phyloP scores from a whole-genome alignment of 2,113 vertebrate genomes.

The Rhineura floridana region DNA sequence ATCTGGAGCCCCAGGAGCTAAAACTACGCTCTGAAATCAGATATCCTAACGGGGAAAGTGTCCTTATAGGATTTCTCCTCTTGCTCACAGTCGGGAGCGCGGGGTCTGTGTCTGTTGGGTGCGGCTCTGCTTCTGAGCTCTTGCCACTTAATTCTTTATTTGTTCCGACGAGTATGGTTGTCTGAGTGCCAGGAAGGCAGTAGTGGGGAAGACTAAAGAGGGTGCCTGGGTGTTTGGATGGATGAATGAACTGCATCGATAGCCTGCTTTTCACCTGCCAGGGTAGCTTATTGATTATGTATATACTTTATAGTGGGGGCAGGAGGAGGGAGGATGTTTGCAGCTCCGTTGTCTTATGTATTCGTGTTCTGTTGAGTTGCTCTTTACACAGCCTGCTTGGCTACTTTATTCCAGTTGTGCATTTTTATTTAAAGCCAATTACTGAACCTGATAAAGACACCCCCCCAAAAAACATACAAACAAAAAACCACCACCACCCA shows the following conservation, averaged over 20 bases:
- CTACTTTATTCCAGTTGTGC: not conserved
- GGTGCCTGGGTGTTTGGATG: not conserved
- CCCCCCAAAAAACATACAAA: no score
- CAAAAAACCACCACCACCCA: not conserved
- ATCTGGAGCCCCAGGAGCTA: no score
- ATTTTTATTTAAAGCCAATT: not conserved
- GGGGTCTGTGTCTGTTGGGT: no score
- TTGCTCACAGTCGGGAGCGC: not conserved
- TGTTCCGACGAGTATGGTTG: no score
- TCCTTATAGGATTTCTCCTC: not conserved
- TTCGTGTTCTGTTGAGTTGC: not conserved
- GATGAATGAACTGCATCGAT: not conserved
- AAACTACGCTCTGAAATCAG: no score
- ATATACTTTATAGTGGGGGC: not conserved
- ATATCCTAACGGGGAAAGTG: no score
- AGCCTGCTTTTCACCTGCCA: not conserved
- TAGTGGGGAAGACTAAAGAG: not conserved
- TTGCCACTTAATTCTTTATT: not conserved
- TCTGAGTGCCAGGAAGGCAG: not conserved
- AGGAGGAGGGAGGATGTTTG: not conserved
- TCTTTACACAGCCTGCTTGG: not conserved
- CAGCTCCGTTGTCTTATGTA: not conserved
- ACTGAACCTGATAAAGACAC: not conserved
- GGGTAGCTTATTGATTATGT: not conserved
- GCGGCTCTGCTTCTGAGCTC: not conserved